These are phyloP conservation scores for Sebastes variabilis DNA, from an alignment of 2,797 vertebrate species.

Conservation along the genomic window DNA sequence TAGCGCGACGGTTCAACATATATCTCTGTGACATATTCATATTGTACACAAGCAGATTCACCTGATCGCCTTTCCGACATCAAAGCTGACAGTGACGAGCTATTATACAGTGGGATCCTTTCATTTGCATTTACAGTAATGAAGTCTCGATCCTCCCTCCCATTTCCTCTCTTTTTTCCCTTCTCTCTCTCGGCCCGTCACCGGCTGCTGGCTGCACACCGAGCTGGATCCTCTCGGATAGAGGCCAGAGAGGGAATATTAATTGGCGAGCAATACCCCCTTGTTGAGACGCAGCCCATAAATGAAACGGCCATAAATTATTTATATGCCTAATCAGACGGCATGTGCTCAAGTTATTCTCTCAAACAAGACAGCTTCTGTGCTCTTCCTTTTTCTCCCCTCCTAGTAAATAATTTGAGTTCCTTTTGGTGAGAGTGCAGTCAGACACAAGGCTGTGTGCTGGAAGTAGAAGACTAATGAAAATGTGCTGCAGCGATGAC, in stretches of 20 bases:
- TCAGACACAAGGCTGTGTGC: conserved; percentile 42
- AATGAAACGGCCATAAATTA: conserved; percentile 78
- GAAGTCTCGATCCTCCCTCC: conserved; percentile 57
- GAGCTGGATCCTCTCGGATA: conserved; percentile 67
- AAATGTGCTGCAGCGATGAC: conserved; percentile 59
- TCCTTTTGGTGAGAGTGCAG: conserved; percentile 53
- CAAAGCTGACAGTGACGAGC: conserved; percentile 71
- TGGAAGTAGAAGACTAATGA: conserved; percentile 57
- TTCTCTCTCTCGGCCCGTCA: conserved; percentile 49
- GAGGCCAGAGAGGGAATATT: conserved; percentile 80
- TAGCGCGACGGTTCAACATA: neutral
- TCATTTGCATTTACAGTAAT: conserved; percentile 81
- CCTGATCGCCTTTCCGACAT: conserved; percentile 64
- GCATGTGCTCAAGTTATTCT: conserved; percentile 62
- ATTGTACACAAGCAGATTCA: conserved; percentile 33
- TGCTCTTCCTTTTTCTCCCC: conserved; percentile 32
- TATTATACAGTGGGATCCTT: conserved; percentile 62
- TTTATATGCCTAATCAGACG: conserved; percentile 79
- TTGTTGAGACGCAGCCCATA: conserved; percentile 67
- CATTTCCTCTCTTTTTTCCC: conserved; percentile 25
- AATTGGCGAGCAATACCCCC: conserved; percentile 78
- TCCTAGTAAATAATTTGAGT: conserved; percentile 60
- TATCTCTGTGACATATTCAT: conserved; percentile 13
- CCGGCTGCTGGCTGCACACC: conserved; percentile 56
- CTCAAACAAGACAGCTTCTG: conserved; percentile 73